A percentile compares a stretch with the other conserved stretches of the same genome.
Evolutionary conservation across 2,888 invertebrate genomes (phyloP).

Genomic region (Rhingia rostrata): DNA sequence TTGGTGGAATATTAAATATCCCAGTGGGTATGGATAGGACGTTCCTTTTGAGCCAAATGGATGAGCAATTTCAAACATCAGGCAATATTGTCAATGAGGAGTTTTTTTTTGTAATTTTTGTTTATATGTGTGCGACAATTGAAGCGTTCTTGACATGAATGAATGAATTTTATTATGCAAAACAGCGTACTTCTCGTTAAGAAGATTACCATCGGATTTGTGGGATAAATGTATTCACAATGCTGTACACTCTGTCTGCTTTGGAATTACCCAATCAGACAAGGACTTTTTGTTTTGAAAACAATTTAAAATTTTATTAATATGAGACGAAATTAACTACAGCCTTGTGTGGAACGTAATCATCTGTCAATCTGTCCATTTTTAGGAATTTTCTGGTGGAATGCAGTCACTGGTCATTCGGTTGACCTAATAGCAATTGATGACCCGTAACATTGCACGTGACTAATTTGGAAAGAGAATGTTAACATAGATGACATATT

Average conservation of each 20-base stretch:
- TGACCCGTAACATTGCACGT: not conserved
- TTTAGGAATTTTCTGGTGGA: not conserved
- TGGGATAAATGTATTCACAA: conserved; percentile 5
- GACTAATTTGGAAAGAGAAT: not conserved
- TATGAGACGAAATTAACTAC: not conserved
- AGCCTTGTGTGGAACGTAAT: not conserved
- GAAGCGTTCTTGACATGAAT: conserved; percentile 35
- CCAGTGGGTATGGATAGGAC: conserved; percentile 29
- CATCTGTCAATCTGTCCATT: conserved; percentile 9
- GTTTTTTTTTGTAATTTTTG: not conserved
- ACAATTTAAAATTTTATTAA: not conserved
- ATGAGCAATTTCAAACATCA: conserved; percentile 36
- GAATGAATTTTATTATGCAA: conserved; percentile 32
- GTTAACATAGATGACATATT: not conserved
- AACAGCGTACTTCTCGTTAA: conserved; percentile 8
- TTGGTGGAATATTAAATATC: conserved; percentile 54
- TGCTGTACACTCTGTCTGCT: not conserved
- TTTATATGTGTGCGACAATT: not conserved
- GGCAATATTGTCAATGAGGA: not conserved
- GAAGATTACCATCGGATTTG: not conserved
- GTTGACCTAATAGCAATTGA: not conserved
- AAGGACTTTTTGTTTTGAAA: not conserved
- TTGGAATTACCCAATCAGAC: not conserved
- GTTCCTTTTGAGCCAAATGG: conserved; percentile 1
- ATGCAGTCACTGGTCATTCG: conserved; percentile 2